These are phyloP conservation scores for Sitobion miscanthi DNA, from an alignment of 1,140 invertebrate genomes.

Conservation along the genomic window DNA sequence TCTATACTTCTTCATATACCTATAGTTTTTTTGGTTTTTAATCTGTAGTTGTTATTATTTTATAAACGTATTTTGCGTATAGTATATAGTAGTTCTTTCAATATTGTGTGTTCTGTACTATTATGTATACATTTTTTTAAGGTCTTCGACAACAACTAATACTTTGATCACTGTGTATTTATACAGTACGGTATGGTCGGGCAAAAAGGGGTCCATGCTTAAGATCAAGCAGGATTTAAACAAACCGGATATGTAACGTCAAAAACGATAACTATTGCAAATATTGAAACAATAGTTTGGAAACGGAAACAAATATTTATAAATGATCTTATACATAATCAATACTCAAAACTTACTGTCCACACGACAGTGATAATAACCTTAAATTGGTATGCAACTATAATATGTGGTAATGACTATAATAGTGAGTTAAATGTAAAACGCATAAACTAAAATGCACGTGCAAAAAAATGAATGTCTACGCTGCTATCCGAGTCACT, in stretches of 20 bases:
- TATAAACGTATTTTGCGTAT: not conserved
- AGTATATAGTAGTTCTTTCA: too few species aligned
- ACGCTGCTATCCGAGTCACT: not conserved
- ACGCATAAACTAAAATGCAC: not conserved
- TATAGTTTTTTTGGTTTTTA: not conserved
- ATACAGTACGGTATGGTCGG: not conserved
- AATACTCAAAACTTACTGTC: not conserved
- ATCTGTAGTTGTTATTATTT: not conserved
- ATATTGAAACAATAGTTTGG: slow-evolving; percentile 10
- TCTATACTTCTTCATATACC: not conserved
- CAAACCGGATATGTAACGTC: not conserved
- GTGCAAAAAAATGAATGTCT: not conserved
- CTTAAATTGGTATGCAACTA: not conserved
- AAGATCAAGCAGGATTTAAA: not conserved
- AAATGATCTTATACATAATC: not conserved
- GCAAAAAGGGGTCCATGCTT: not conserved
- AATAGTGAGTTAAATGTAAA: not conserved
- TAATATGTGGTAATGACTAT: not conserved
- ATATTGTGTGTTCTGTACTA: too few species aligned
- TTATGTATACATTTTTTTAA: too few species aligned
- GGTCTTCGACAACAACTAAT: not conserved
- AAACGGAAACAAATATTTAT: slow-evolving; percentile 1
- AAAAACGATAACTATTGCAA: slow-evolving; percentile 6
- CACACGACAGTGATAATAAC: not conserved
- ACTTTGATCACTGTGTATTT: not conserved